Evolutionary conservation across 2,797 vertebrate species (phyloP).

Genomic region (Pangasius krempfi): DNA sequence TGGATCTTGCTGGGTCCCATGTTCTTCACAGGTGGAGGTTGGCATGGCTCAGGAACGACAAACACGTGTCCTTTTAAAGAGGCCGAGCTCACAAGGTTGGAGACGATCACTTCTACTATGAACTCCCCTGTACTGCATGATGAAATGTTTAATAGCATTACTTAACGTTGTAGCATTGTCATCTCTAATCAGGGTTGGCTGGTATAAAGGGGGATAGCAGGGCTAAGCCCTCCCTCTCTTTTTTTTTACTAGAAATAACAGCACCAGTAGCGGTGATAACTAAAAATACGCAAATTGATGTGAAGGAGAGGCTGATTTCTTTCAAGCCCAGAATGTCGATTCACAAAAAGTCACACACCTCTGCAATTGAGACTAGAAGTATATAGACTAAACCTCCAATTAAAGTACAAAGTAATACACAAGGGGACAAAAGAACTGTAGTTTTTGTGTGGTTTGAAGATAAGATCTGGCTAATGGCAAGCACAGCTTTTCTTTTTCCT

Average conservation of each 20-base stretch:
- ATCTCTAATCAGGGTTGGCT: not conserved
- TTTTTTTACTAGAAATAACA: slow-evolving; percentile 5
- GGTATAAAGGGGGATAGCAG: not conserved
- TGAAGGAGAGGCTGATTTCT: not conserved
- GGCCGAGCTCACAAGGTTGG: slow-evolving; percentile 77
- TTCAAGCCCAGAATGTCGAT: not conserved
- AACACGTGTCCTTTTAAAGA: slow-evolving; percentile 77
- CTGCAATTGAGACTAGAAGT: not conserved
- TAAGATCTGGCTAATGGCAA: not conserved
- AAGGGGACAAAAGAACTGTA: not conserved
- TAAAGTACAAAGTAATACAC: not conserved
- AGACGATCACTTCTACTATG: slow-evolving; percentile 70
- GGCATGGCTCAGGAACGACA: slow-evolving; percentile 74
- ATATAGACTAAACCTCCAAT: not conserved
- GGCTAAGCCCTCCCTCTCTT: not conserved
- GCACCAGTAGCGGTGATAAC: too few relatives aligned
- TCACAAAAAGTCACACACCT: not conserved
- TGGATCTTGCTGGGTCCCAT: slow-evolving; percentile 79
- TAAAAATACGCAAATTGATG: not conserved
- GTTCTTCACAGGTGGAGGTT: slow-evolving; percentile 82
- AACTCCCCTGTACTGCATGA: slow-evolving; percentile 79
- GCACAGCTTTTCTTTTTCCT: not conserved
- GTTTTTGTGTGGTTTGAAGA: not conserved
- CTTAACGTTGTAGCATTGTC: not conserved
- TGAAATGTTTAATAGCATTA: slow-evolving; percentile 13